A percentile compares a stretch with the other conserved stretches of the same genome.
These are phyloP conservation scores for Ifrita kowaldi DNA, from an alignment of 2,113 vertebrate species.

Conservation along the genomic window DNA sequence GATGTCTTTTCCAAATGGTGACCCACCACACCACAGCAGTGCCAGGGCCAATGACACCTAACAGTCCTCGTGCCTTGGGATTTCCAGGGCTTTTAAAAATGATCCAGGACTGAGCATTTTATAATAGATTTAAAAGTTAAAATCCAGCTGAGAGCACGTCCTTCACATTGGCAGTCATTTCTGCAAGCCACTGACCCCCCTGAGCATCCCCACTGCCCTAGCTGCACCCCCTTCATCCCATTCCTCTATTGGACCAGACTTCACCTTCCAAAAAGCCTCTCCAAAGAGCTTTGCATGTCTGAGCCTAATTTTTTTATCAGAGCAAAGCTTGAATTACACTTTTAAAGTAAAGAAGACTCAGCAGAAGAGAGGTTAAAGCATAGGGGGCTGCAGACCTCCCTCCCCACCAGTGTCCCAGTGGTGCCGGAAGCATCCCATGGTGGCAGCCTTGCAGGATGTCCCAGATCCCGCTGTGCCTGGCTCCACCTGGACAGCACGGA, in stretches of 20 bases:
- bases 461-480: not conserved
- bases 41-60: not conserved
- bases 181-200: not conserved
- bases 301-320: not conserved
- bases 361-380: not conserved
- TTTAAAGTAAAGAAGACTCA: not conserved
- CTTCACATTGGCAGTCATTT: not conserved
- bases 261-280: not conserved
- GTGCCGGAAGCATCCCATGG: fast-evolving
- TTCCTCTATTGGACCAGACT: not conserved
- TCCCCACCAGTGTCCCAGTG: fast-evolving
- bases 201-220: not conserved
- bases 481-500: not conserved
- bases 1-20: fast-evolving
- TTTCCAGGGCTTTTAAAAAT: not conserved
- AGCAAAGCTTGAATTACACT: not conserved
- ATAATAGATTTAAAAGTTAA: not conserved
- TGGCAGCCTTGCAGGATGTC: not conserved
- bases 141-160: not conserved
- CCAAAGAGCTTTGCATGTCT: not conserved
- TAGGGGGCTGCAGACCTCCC: not conserved
- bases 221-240: fast-evolving
- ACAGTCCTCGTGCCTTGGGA: not conserved
- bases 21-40: not conserved
- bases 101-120: not conserved